Base-by-base conservation (phyloP, 1,140 invertebrate genomes). In the Lepidurus packardi region DNA sequence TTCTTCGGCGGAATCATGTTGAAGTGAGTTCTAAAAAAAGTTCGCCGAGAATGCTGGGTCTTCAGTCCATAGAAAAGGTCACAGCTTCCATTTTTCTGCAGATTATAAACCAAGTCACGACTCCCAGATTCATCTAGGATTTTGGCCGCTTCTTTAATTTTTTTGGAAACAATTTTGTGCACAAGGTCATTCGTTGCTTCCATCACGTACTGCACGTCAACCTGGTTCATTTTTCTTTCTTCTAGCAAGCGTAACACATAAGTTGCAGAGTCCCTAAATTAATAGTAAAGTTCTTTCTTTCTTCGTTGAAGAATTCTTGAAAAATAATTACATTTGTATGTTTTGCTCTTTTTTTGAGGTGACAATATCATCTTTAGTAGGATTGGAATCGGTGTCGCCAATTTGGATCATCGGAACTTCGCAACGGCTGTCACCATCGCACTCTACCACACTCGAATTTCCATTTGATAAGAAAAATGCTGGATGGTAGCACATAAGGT, bases 51-150 rank as follows among this genome's bases (percentile, higher is more conserved):
- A 34, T 77, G 43, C n/a, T 34, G 76, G n/a, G 76, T 47, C 47
- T 77, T 53, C 76, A 77, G 43, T n/a, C 43, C n/a, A 13, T 47
- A 43, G 16, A 77, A 77, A 47, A 77, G 16, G 76, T 77, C 47
- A 24, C 43, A n/a, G 34, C 11, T 76, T 24, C 16, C 76, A 43
- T 45, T n/a, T 9, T 77, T 34, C 11, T 34, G 43, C n/a, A 44
- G 47, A 47, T 21, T 7, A 47, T 44, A n/a, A 25, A 45, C 24
- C 11, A 77, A 11, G 45, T 34, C 13, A 25, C 5, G 21, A 45
- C 21, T 77, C 76, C 76, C 21, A 45, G 11, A 9, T 77, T 45
- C 43, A 7, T 8, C 47, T 45, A 53, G 43, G 43, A 11, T 24
- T 45, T 34, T 53, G 76, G 47, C 9, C 16, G 7, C 43, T 77